Base-by-base conservation (phyloP, 1,140 invertebrate genomes). In the Drosophila pachea region DNA sequence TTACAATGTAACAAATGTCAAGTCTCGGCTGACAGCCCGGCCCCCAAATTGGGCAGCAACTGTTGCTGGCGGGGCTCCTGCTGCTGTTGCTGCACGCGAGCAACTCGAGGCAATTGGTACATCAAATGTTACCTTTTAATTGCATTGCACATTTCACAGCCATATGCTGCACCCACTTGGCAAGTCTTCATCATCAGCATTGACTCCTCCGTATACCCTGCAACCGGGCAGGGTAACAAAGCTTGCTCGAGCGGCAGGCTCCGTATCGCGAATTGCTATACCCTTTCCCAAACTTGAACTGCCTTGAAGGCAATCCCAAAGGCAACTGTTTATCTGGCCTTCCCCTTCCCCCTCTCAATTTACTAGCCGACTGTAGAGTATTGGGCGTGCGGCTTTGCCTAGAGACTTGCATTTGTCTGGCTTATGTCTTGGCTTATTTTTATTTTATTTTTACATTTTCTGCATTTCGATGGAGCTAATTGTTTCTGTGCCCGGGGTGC, bases 1-100 rank as follows among this genome's bases (percentile, higher is more conserved):
- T 88, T 79, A 86, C 86, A 83, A 88, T 78, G 79, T 81, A 65
- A 40, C 58, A 88, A 82, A 86, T 88, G 86, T 88, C 86, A 88
- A 76, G 48, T 70, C 22, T 48, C 42, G 69, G 40, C 68, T 83
- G 86, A 88, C 86, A 86, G 82, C 56, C 35, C 12, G 29, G 29
- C 40, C 40, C 29, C 40, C 40, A 43, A 42, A 76, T 65, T 55
- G 59, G 42, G 49, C 38, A 68, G 62, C 73, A 84, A 81, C 73
- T 79, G 73, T 83, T 83, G 74, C 12, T 45, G 60, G 9, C 22
- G 60, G 9, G 9, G n/a, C 40, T 42, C n/a, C 9, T 42, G 12
- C 40, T 43, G 40, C 6, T 43, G 40, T n/a, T 43, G 40, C 14
- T 33, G 61, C 67, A 64, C 48, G 32, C 56, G 49, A 42, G 14